These are phyloP conservation scores for Arctocebus calabarensis DNA, from an alignment of 2,797 vertebrate genomes.

Conservation along the genomic window DNA sequence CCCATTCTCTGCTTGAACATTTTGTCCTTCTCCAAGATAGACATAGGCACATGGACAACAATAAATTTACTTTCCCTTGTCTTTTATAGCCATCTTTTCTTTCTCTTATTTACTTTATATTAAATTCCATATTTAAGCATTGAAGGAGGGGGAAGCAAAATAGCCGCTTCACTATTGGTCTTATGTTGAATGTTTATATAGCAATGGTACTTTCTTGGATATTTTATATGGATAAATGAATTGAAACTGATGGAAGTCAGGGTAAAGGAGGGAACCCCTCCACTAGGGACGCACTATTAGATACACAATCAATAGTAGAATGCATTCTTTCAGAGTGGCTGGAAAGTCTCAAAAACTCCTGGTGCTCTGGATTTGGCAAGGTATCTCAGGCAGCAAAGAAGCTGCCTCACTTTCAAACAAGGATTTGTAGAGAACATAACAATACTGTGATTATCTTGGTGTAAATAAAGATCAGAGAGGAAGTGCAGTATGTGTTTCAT, in stretches of 20 bases:
- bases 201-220: neutral
- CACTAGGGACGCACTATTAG: neutral
- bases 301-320: neutral
- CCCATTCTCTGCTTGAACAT: neutral
- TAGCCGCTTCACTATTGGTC: neutral
- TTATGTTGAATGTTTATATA: neutral
- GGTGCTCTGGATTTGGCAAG: neutral
- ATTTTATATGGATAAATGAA: neutral
- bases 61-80: neutral
- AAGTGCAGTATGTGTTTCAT: neutral
- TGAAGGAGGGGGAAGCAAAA: neutral
- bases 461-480: neutral
- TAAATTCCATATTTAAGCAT: neutral
- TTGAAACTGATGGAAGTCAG: neutral
- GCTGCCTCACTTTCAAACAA: neutral
- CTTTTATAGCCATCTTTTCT: neutral
- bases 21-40: neutral
- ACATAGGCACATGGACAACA: neutral
- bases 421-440: neutral
- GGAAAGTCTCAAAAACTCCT: neutral
- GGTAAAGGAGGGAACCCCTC: neutral
- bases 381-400: neutral
- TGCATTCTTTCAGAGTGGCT: neutral
- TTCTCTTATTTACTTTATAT: neutral
- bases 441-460: neutral